These are phyloP conservation scores for Myiagra hebetior DNA, from an alignment of 2,113 vertebrate genomes.

Conservation along the genomic window DNA sequence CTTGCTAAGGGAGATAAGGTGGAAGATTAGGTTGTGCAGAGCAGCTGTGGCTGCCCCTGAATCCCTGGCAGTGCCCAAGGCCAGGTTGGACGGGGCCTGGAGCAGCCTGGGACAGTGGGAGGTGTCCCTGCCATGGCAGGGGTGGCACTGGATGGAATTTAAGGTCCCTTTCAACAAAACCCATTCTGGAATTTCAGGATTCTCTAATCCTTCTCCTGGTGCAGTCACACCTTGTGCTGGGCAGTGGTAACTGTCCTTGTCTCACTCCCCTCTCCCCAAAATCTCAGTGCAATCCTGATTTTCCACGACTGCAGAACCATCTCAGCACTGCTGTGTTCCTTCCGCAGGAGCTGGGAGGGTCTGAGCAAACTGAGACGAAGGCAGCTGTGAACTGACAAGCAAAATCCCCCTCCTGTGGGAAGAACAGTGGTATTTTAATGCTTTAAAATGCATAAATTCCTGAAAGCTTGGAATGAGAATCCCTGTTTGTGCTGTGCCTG, in stretches of 20 bases:
- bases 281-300: not conserved
- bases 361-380: not conserved
- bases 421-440: not conserved
- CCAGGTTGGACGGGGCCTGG: accelerated
- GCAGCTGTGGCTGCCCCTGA: not conserved
- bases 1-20: not conserved
- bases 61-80: not conserved
- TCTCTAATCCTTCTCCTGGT: not conserved
- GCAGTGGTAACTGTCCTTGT: not conserved
- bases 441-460: not conserved
- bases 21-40: not conserved
- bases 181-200: not conserved
- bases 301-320: accelerated
- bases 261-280: not conserved
- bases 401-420: not conserved
- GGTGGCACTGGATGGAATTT: not conserved
- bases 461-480: not conserved
- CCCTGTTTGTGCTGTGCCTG: not conserved
- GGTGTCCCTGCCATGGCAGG: not conserved
- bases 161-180: not conserved
- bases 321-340: not conserved
- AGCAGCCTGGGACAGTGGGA: not conserved
- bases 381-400: not conserved
- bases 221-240: not conserved
- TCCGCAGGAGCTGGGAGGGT: not conserved